Evolutionary conservation across 1,140 invertebrate species (phyloP).

Genomic region (Cydia amplana): DNA sequence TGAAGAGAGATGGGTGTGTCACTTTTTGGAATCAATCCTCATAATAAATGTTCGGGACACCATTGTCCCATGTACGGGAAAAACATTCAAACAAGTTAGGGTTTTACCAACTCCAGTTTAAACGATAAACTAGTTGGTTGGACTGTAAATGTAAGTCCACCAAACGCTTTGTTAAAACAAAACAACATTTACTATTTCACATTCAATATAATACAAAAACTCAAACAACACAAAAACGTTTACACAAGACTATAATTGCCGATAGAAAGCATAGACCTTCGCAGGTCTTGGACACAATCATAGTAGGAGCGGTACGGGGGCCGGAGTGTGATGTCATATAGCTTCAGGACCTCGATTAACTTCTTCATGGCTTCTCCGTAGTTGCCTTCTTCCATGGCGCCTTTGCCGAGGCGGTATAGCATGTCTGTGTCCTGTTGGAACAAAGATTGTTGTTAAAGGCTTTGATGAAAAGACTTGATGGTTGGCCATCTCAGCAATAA

Average conservation of each 20-base stretch:
- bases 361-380: slow-evolving; percentile 83
- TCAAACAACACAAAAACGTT: slow-evolving; percentile 36
- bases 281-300: slow-evolving; percentile 89
- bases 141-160: too few species aligned
- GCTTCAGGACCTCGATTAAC: slow-evolving; percentile 84
- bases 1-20: too few species aligned
- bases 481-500: too few species aligned
- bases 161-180: not conserved
- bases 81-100: too few species aligned
- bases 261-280: slow-evolving; percentile 85
- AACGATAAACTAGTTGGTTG: too few species aligned
- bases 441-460: slow-evolving; percentile 32
- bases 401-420: slow-evolving; percentile 83
- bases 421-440: slow-evolving; percentile 85
- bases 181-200: not conserved
- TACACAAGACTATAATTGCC: slow-evolving; percentile 81
- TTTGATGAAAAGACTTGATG: slow-evolving; percentile 16
- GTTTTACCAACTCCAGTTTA: too few species aligned
- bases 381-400: slow-evolving; percentile 83
- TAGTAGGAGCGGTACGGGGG: slow-evolving; percentile 91
- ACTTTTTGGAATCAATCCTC: too few species aligned
- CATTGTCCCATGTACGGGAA: too few species aligned
- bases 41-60: too few species aligned
- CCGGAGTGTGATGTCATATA: slow-evolving; percentile 85
- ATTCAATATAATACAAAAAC: slow-evolving; percentile 37